Conservation (phyloP, 1,140 invertebrate species). For the Bombus consobrinus region DNA sequence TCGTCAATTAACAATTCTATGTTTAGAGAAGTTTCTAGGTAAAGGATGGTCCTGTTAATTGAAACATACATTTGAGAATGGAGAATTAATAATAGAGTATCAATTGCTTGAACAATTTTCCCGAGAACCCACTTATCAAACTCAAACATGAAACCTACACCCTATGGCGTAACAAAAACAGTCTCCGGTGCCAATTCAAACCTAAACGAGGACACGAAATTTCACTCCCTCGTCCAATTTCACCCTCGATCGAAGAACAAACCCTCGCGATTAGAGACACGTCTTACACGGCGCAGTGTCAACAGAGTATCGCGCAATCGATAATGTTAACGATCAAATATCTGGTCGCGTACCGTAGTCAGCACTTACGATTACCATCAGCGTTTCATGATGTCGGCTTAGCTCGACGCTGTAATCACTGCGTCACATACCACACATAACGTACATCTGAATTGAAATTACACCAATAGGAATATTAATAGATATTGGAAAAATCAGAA, state of each 20-base stretch:
- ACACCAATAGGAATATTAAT: not conserved
- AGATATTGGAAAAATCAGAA: not conserved
- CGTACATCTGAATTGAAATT: not conserved
- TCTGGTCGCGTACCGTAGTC: slow-evolving; percentile 40
- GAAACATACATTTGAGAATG: not conserved
- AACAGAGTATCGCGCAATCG: not conserved
- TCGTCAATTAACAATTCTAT: too few species aligned
- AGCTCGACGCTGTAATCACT: slow-evolving; percentile 35
- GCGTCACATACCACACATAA: not conserved
- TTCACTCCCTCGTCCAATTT: not conserved
- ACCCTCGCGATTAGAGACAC: not conserved
- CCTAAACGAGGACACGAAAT: slow-evolving; percentile 1
- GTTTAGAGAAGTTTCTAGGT: too few species aligned
- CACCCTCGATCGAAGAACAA: slow-evolving; percentile 2
- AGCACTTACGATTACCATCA: not conserved
- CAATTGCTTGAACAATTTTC: not conserved
- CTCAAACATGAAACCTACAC: not conserved
- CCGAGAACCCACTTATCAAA: not conserved
- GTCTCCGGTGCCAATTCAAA: slow-evolving; percentile 2
- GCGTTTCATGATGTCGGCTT: not conserved
- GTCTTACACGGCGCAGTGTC: slow-evolving; percentile 9
- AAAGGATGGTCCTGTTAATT: not conserved
- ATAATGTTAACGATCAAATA: slow-evolving; percentile 56
- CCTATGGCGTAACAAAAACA: not conserved
- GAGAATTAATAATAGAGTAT: not conserved